Base-by-base conservation (phyloP, 2,113 vertebrate species). In the Amphiprion ocellaris region DNA sequence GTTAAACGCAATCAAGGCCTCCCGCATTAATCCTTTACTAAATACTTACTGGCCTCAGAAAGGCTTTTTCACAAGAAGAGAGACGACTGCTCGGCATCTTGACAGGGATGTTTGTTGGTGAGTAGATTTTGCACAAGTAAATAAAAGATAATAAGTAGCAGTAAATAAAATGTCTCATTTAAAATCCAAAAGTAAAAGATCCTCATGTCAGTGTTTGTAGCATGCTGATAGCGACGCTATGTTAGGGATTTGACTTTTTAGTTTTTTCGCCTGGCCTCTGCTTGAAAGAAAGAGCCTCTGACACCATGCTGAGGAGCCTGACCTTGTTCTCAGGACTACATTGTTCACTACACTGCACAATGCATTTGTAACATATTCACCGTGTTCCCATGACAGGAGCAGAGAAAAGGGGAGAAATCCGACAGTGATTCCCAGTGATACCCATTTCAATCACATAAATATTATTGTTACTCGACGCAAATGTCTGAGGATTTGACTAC, bases 1-100 rank as follows among this genome's bases (percentile, higher is more conserved):
- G 92, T 94, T 95, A 92, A 94, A 93, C 59, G 91, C 92, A 93
- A 92, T 92, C 89, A 93, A 90, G 91, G 88, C 90, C 92, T 94
- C 84, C 81, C 62, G 84, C 89, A 89, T 92, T 93, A 92, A 93
- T 90, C 87, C 92, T 87, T 91, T 82, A 91, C 92, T 93, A 92
- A 95, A 94, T 89, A 90, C 82, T 91, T 70, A 61, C 85, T 93
- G 83, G 79, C 87, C 90, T 90, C 81, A 84, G 79, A 87, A 83
- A 90, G 52, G 79, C 69, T 76, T 78, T 71, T 72, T 66, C 75
- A 55, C 33, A 66, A 26, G 49, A 39, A 69, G 70, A 84, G 61
- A 74, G 33, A 71, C 46, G 62, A n/a, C 75, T 50, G 58, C 84
- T 83, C 69, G 33, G 50, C 28, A 50, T 85, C 79, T 56, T 84